Base-by-base conservation (phyloP, 2,888 invertebrate species). In the Stenolophus ochropezus region DNA sequence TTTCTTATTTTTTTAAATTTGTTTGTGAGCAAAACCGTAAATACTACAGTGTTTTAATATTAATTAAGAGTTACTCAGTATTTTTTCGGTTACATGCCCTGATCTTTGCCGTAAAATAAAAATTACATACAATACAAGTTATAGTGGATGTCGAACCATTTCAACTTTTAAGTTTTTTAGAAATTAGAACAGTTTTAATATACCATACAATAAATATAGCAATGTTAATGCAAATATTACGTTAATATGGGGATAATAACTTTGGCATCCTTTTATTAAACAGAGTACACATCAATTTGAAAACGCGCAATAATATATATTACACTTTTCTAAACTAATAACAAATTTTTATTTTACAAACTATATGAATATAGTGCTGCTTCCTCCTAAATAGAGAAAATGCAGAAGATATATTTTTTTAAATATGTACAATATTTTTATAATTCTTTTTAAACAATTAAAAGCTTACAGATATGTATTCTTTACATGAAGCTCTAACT, bases 401-500 rank as follows among this genome's bases (percentile, higher is more conserved):
- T 42, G 33, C 33, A 42, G n/a, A n/a, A n/a, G n/a, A 11, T 42
- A 42, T 42, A 42, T 42, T 42, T 56, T 21, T 20, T 11, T 4
- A 6, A 53, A 16, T 53, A 16, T 53, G 16, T 53, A 53, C 51
- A 53, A 53, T 53, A 53, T 18, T 53, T 53, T 53, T 42, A 42
- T 42, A 42, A 42, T 1, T 53, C 51, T 18, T 18, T 56, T 11
- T 20, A 14, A 61, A 61, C 25, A 61, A 61, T 61, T 61, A 61
- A 61, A 25, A 61, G 61, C 61, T 23, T 23, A 23, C 61, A 61
- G 23, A 25, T 61, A 14, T 53, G 8, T n/a, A 53, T 61, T 21
- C 14, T 69, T 69, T 20, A 69, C 65, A 69, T 6, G n/a, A 69
- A 69, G 21, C 65, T 20, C 16, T 69, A 33, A 42, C 27, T 69